A percentile compares a stretch with the other conserved stretches of the same genome.
Conservation (phyloP, 2,888 invertebrate species). For the Empis livida region DNA sequence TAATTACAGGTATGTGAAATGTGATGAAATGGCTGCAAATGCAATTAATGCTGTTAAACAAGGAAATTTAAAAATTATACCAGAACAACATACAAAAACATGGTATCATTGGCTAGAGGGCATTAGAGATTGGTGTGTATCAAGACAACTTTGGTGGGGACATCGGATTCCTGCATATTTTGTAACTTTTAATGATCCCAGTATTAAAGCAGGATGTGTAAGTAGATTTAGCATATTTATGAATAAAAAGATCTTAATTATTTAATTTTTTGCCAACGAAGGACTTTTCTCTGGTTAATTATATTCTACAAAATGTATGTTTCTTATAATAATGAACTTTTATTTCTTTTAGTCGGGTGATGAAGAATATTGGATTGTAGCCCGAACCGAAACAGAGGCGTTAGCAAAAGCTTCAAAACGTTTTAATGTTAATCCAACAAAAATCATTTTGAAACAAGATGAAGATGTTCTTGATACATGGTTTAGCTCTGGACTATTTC, state of each 20-base stretch:
- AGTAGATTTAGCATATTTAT: slow-evolving; percentile 12
- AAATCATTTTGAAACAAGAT: slow-evolving; percentile 56
- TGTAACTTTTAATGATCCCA: slow-evolving; percentile 44
- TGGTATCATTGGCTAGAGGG: slow-evolving; percentile 97
- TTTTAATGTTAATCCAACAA: slow-evolving; percentile 43
- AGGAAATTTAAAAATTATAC: slow-evolving; percentile 78
- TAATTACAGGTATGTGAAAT: slow-evolving; percentile 60
- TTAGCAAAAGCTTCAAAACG: slow-evolving; percentile 60
- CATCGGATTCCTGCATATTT: slow-evolving; percentile 93
- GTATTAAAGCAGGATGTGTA: slow-evolving; percentile 27
- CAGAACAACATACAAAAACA: slow-evolving; percentile 78
- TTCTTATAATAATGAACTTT: background rate
- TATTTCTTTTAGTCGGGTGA: slow-evolving; percentile 35
- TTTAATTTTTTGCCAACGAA: background rate
- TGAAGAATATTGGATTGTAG: slow-evolving; percentile 64
- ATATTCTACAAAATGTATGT: background rate
- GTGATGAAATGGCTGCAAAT: slow-evolving; percentile 75
- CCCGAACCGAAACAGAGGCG: slow-evolving; percentile 61
- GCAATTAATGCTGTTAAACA: slow-evolving; percentile 68
- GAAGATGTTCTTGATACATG: slow-evolving; percentile 98
- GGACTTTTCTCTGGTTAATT: background rate
- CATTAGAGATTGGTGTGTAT: slow-evolving; percentile 97
- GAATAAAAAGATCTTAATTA: background rate
- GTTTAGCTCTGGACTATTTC: slow-evolving; percentile 95
- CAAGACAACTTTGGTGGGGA: slow-evolving; percentile 98